Evolutionary conservation across 1,140 invertebrate species (phyloP).

Genomic region (Saccostrea cuccullata): DNA sequence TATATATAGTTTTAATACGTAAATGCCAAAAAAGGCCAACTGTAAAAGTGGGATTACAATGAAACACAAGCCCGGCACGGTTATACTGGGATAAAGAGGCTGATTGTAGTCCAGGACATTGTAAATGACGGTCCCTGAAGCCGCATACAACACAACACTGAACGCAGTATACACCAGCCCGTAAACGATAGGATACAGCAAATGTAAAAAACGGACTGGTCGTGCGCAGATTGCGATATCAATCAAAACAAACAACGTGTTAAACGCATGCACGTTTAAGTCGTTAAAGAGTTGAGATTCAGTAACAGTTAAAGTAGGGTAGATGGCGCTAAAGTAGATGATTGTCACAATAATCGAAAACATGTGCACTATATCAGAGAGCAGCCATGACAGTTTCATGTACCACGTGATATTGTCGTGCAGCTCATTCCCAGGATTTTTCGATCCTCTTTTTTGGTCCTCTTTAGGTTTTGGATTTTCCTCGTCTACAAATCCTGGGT

Average conservation of each 20-base stretch:
- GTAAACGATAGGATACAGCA: constrained; percentile 63
- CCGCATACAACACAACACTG: constrained; percentile 66
- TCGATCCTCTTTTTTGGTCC: background rate
- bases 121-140: constrained; percentile 58
- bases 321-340: constrained; percentile 56
- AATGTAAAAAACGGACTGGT: constrained; percentile 67
- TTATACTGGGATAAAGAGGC: constrained; percentile 38
- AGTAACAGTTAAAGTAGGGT: background rate
- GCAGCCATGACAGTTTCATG: constrained; percentile 61
- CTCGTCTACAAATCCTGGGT: background rate
- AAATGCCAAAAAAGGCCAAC: constrained; percentile 48
- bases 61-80: constrained; percentile 42
- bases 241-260: constrained; percentile 66
- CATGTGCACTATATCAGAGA: constrained; percentile 50
- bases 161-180: constrained; percentile 63
- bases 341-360: constrained; percentile 58
- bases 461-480: background rate
- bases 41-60: constrained; percentile 51
- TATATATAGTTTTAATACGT: constrained; percentile 8
- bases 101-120: constrained; percentile 66
- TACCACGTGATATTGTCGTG: constrained; percentile 56
- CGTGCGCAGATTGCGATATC: constrained; percentile 61
- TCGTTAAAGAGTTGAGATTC: constrained; percentile 41
- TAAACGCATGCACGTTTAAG: constrained; percentile 64
- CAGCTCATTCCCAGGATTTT: background rate